Percentiles rank a stretch among this genome's conserved stretches.
phyloP scores from a whole-genome alignment of 2,113 vertebrate genomes.

The Lepisosteus oculatus region DNA sequence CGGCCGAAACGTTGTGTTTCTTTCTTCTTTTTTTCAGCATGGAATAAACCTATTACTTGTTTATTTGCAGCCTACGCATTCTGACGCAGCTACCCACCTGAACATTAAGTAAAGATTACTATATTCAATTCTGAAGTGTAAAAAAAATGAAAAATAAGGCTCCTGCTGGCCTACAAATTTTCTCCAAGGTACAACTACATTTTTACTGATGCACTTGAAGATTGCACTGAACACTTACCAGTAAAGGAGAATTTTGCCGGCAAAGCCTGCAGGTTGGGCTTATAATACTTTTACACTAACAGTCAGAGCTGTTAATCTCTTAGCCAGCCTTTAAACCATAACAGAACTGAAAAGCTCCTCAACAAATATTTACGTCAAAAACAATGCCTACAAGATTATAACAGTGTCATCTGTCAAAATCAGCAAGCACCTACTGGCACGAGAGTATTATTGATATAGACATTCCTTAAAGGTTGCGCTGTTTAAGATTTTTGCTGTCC shows the following conservation, averaged over 20 bases:
- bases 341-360: constrained; percentile 18
- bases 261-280: constrained; percentile 9
- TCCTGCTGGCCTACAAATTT: not conserved
- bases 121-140: not conserved
- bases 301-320: constrained; percentile 9
- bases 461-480: constrained; percentile 23
- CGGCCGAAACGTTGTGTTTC: no score
- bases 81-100: no score
- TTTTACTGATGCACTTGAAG: not conserved
- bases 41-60: no score
- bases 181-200: not conserved
- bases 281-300: constrained; percentile 6
- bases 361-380: constrained; percentile 28
- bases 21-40: no score
- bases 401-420: constrained; percentile 21
- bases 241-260: not conserved
- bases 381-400: constrained; percentile 21
- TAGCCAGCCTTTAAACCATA: constrained; percentile 22
- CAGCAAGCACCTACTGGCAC: constrained; percentile 14
- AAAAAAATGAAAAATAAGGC: not conserved
- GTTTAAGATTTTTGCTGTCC: constrained; percentile 21
- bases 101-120: no score
- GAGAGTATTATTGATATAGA: constrained; percentile 14
- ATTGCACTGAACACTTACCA: not conserved
- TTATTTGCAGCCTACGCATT: no score